Percentiles rank a stretch among this genome's conserved stretches.
These are phyloP conservation scores for Hoplias malabaricus DNA, from an alignment of 2,113 vertebrate species.

Conservation along the genomic window DNA sequence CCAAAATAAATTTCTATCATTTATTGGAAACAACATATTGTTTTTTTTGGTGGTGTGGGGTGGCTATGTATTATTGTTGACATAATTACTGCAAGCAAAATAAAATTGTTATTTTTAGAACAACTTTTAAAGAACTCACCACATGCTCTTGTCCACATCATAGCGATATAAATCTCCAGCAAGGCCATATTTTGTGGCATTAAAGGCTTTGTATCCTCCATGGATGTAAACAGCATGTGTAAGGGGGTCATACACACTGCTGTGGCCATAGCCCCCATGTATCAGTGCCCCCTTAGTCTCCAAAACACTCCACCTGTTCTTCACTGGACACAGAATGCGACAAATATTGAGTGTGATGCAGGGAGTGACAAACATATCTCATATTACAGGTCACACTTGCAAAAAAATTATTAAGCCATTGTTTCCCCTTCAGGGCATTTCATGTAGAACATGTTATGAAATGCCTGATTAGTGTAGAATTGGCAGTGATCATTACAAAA, in stretches of 20 bases:
- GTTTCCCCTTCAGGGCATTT: not conserved
- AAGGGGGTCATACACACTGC: conserved; percentile 86
- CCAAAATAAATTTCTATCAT: no score
- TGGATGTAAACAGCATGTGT: conserved; percentile 87
- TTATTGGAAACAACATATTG: no score
- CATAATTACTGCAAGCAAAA: not conserved
- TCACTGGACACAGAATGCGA: conserved; percentile 63
- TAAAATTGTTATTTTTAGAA: no score
- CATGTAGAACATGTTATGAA: not conserved
- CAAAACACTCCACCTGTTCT: conserved; percentile 83
- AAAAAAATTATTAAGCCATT: not conserved
- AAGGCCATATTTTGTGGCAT: conserved; percentile 92
- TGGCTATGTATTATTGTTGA: no score
- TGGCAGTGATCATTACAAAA: no score
- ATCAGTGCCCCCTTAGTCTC: conserved; percentile 85
- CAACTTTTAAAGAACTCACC: conserved; percentile 75
- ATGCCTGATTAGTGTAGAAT: no score
- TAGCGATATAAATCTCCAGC: conserved; percentile 94
- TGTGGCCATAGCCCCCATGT: conserved; percentile 96
- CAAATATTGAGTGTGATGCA: not conserved
- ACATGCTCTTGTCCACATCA: conserved; percentile 82
- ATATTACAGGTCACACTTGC: not conserved
- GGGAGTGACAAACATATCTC: not conserved
- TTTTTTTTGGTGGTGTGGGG: no score
- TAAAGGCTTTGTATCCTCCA: conserved; percentile 96